Base-by-base conservation (phyloP, 2,797 vertebrate species). In the Schizopygopsis malacanthus region DNA sequence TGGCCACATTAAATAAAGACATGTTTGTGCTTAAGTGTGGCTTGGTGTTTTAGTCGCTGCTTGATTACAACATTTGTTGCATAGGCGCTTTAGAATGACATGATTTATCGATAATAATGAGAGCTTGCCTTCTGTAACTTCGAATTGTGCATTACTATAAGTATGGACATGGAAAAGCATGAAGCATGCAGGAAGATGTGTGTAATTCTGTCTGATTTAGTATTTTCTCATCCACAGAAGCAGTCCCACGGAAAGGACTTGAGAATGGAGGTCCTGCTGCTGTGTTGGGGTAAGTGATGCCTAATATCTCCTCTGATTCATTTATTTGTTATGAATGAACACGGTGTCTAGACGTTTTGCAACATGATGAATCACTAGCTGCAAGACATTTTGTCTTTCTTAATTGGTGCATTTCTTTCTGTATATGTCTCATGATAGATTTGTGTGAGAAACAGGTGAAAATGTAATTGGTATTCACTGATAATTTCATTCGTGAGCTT, bases 261-360 rank as follows among this genome's bases (percentile, higher is more conserved):
- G 97, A 97, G 89, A 98, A 97, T 0, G 96, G 97, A 22, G 80
- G 92, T 2, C 89, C 95, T 8, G 86, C 94, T 37, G 50, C 89
- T 69, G 61, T 88, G 28, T 69, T 59, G 72, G 77, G 91, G 95
- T 96, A 85, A 94, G 93, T 87, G 1, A 2, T 9, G 0, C 11
- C 28, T 15, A 11, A 71, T 18, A 6, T 3, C 2, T n/a, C 33
- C 20, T 25, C n/a, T 54, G 13, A 45, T 15, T 20, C 2, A 85
- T 52, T 52, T 65, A 18, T 73, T 56, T 47, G 54, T 72, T 37
- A 22, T 15, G 52, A 78, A 50, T 28, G 13, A 76, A 12, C 28
- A 37, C 4, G 0, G 4, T 8, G 61, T 45, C 12, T 6, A 72
- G 70, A 71, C 12, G 2, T 15, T 22, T 71, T 71, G n/a, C 3